Conservation (phyloP, 2,797 vertebrate genomes). For the Galagoides demidoff region DNA sequence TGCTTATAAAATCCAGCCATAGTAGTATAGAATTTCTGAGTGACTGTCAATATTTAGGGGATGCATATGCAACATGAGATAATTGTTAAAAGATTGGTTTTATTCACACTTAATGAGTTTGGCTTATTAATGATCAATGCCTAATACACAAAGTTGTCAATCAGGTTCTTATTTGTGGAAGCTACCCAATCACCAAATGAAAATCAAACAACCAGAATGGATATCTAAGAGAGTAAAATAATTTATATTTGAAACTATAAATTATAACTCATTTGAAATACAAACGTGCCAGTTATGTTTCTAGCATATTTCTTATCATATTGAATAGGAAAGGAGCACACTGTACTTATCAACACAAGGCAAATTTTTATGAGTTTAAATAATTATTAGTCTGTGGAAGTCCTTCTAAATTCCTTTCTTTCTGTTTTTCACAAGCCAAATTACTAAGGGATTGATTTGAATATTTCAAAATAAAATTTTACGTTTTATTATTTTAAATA, state of each 20-base stretch:
- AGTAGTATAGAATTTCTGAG: background rate
- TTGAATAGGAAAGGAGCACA: constrained; percentile 46
- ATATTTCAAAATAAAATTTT: constrained; percentile 59
- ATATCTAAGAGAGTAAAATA: background rate
- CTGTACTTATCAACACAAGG: constrained; percentile 9
- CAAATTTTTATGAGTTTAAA: constrained; percentile 40
- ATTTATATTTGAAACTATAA: constrained; percentile 36
- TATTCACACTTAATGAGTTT: background rate
- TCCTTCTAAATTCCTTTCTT: constrained; percentile 52
- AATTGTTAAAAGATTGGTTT: constrained; percentile 29
- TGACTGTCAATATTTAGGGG: background rate
- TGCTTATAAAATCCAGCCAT: background rate
- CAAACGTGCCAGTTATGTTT: background rate
- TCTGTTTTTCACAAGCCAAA: constrained; percentile 50
- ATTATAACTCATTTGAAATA: background rate
- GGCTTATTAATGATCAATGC: background rate
- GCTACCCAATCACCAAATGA: background rate
- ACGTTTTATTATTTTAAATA: constrained; percentile 47
- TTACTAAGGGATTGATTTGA: constrained; percentile 58
- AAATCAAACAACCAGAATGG: constrained; percentile 7
- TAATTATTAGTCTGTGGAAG: constrained; percentile 8
- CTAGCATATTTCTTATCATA: constrained; percentile 52
- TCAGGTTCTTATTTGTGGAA: background rate
- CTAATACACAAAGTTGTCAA: background rate
- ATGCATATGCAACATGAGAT: background rate